A percentile compares a stretch with the other conserved stretches of the same genome.
These are phyloP conservation scores for Gadus chalcogrammus DNA, from an alignment of 2,113 vertebrate species.

Conservation along the genomic window DNA sequence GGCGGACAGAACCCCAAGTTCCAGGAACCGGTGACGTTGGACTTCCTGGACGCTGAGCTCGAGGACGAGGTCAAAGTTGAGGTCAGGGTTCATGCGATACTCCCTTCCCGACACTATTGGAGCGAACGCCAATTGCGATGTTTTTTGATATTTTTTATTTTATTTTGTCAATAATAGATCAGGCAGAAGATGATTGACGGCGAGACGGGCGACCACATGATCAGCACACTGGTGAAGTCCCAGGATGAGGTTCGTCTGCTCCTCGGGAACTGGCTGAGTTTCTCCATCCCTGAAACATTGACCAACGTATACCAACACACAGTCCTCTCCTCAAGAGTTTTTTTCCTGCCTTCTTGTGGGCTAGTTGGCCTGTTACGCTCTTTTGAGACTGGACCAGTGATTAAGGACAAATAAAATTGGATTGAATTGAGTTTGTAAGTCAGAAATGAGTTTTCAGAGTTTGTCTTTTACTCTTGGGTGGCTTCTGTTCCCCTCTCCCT, in stretches of 20 bases:
- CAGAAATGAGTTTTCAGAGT: no score
- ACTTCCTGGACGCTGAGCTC: constrained; percentile 74
- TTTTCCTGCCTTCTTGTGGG: no score
- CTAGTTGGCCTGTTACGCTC: no score
- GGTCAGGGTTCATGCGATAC: constrained; percentile 36
- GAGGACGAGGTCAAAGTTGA: constrained; percentile 69
- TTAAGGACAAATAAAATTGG: no score
- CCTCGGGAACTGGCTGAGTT: constrained; percentile 14
- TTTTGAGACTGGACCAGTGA: no score
- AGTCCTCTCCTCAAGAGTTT: no score
- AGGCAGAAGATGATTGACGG: constrained; percentile 90
- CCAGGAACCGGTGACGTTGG: constrained; percentile 71
- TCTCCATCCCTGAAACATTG: not conserved
- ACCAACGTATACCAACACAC: not conserved
- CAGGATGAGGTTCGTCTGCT: constrained; percentile 85
- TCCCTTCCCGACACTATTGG: not conserved
- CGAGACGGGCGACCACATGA: constrained; percentile 73
- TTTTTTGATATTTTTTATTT: not conserved
- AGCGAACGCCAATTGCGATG: not conserved
- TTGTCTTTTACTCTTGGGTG: not conserved
- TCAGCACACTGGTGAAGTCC: constrained; percentile 89
- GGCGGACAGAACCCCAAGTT: constrained; percentile 60
- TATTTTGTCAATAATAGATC: constrained; percentile 73
- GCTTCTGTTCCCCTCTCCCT: constrained; percentile 5
- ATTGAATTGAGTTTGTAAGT: not conserved